Percentiles rank a stretch among this genome's conserved stretches.
These are phyloP conservation scores for Morelia viridis DNA, from an alignment of 2,797 vertebrate species.

Conservation along the genomic window DNA sequence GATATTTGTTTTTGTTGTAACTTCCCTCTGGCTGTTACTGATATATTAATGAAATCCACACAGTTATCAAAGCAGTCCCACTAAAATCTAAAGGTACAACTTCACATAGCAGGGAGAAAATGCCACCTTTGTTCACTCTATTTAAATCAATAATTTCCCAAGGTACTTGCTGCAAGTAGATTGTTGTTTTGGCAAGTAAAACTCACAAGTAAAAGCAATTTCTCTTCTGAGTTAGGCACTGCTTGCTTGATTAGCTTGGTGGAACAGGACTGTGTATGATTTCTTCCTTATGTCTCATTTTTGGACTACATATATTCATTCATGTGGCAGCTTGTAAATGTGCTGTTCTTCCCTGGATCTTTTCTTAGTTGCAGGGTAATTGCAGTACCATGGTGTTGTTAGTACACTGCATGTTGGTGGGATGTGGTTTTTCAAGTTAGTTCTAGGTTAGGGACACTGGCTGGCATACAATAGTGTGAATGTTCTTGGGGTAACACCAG, in stretches of 20 bases:
- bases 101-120: background rate
- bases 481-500: no score
- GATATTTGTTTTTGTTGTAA: conserved; percentile 26
- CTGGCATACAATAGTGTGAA: no score
- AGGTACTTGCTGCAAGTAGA: background rate
- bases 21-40: background rate
- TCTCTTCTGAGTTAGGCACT: conserved; percentile 35
- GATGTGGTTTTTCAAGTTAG: no score
- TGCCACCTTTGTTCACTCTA: conserved; percentile 19
- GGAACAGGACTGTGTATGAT: background rate
- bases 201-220: conserved; percentile 15
- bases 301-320: conserved; percentile 21
- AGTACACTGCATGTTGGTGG: no score
- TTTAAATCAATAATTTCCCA: conserved; percentile 37
- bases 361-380: conserved; percentile 8
- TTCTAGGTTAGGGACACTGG: no score
- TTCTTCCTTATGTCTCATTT: conserved; percentile 1
- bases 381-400: no score
- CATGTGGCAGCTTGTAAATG: conserved; percentile 30
- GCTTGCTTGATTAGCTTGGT: conserved; percentile 42
- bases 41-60: background rate
- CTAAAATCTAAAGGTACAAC: background rate
- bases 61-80: conserved; percentile 27
- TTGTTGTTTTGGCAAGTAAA: conserved; percentile 8
- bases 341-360: conserved; percentile 27